Percentiles rank a stretch among this genome's conserved stretches.
Conservation (phyloP, 2,797 vertebrate species). For the Siniperca scherzeri region DNA sequence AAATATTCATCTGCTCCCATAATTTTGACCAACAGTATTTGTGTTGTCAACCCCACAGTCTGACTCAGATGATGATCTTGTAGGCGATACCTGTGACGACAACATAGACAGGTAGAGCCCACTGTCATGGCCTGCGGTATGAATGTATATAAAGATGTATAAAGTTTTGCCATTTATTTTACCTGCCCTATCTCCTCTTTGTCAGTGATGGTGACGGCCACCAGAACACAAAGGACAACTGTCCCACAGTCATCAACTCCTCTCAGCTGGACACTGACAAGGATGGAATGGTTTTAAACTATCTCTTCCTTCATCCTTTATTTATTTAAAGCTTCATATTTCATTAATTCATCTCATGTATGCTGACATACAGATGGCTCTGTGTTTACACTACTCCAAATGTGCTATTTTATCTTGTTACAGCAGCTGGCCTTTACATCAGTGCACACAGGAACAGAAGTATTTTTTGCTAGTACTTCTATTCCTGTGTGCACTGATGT, state of each 20-base stretch:
- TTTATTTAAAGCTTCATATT: background rate
- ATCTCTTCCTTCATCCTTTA: constrained; percentile 2
- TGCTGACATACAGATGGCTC: background rate
- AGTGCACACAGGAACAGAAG: too few species aligned
- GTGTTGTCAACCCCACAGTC: constrained; percentile 84
- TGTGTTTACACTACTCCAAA: background rate
- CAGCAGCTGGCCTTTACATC: too few species aligned
- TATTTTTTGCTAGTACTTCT: too few species aligned
- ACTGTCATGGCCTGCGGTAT: background rate
- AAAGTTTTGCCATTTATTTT: background rate
- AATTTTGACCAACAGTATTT: constrained; percentile 21
- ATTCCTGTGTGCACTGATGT: too few species aligned
- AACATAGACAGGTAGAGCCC: constrained; percentile 95
- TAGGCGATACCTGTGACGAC: constrained; percentile 97
- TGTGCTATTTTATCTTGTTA: background rate
- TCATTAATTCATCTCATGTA: background rate
- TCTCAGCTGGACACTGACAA: constrained; percentile 98
- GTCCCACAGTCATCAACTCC: constrained; percentile 95
- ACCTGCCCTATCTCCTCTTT: background rate
- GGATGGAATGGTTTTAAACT: constrained; percentile 86
- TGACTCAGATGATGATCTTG: constrained; percentile 94
- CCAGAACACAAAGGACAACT: constrained; percentile 98
- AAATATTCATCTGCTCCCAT: background rate
- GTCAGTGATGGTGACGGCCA: constrained; percentile 96
- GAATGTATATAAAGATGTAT: background rate